These are phyloP conservation scores for Manacus vitellinus DNA, from an alignment of 2,113 vertebrate genomes.

Conservation along the genomic window DNA sequence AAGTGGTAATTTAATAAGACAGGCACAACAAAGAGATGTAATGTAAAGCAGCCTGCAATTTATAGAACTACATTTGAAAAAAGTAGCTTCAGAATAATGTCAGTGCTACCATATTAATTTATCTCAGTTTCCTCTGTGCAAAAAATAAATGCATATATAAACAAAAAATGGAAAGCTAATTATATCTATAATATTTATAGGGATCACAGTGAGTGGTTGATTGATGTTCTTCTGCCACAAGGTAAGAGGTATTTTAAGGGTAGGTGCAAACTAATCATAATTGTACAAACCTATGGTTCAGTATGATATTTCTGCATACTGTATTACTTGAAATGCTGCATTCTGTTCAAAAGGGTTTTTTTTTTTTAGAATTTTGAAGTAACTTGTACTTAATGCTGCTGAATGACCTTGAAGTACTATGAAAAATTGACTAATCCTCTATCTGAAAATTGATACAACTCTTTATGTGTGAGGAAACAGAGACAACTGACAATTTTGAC, in stretches of 20 bases:
- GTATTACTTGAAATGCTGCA: not conserved
- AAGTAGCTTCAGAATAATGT: constrained; percentile 16
- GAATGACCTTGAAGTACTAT: not conserved
- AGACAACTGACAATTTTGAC: not conserved
- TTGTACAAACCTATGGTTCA: not conserved
- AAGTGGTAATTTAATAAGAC: constrained; percentile 37
- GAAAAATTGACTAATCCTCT: not conserved
- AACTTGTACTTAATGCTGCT: not conserved
- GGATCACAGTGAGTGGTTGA: constrained; percentile 96
- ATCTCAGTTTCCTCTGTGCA: not conserved
- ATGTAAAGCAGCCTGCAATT: constrained; percentile 12
- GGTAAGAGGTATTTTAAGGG: constrained; percentile 81
- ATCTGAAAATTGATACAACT: not conserved
- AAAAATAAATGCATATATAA: not conserved
- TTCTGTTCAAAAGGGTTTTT: not conserved
- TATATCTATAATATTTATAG: constrained; percentile 71
- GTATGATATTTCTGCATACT: constrained; percentile 19
- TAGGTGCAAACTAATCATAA: constrained; percentile 37
- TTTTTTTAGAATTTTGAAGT: not conserved
- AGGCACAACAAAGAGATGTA: not conserved
- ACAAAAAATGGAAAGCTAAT: not conserved
- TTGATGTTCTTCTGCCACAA: constrained; percentile 98
- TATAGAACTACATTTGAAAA: constrained; percentile 31
- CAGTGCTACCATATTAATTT: not conserved
- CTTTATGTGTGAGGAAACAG: not conserved